These are phyloP conservation scores for Mungos mungo DNA, from an alignment of 2,113 vertebrate genomes.

Conservation along the genomic window DNA sequence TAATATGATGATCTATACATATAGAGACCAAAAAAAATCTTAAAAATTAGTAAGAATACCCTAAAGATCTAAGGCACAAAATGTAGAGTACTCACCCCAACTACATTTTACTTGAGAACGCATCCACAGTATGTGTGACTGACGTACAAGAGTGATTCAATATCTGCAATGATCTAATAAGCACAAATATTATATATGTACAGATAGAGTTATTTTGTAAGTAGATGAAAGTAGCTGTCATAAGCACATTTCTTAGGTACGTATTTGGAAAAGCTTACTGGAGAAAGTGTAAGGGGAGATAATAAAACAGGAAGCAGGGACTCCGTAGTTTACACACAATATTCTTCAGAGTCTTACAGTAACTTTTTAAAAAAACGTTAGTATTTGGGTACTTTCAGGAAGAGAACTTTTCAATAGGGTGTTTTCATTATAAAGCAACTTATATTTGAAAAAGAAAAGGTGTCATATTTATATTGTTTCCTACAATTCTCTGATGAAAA, in stretches of 20 bases:
- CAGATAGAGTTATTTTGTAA: background rate
- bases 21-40: background rate
- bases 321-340: background rate
- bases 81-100: background rate
- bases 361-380: background rate
- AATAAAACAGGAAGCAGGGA: background rate
- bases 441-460: constrained; percentile 11
- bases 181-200: background rate
- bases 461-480: constrained; percentile 48
- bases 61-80: background rate
- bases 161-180: background rate
- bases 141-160: background rate
- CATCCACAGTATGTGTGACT: background rate
- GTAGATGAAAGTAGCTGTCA: background rate
- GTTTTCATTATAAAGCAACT: constrained; percentile 32
- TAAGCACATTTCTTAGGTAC: background rate
- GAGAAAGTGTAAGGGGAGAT: background rate
- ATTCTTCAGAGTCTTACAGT: background rate
- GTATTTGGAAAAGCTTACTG: background rate
- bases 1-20: background rate
- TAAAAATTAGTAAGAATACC: background rate
- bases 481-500: constrained; percentile 69
- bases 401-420: background rate
- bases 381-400: background rate
- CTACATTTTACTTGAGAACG: background rate